phyloP scores from a whole-genome alignment of 2,888 invertebrate species.

The Cremastinae sp. region DNA sequence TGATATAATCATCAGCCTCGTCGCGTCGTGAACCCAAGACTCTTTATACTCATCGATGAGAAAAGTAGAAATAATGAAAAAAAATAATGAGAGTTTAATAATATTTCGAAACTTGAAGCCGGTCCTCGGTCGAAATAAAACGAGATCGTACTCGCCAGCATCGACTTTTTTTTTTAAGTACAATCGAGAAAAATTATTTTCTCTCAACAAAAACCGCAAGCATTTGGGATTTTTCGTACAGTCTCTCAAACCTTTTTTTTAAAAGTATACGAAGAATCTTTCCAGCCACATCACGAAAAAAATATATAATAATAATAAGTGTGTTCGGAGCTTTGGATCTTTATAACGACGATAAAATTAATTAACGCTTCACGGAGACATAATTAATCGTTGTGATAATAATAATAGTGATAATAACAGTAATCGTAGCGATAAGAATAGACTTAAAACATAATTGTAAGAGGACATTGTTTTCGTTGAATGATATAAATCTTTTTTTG shows the following conservation, averaged over 20 bases:
- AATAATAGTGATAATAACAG: slow-evolving; percentile 33
- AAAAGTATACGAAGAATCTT: slow-evolving; percentile 37
- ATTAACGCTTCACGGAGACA: slow-evolving; percentile 26
- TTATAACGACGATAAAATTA: slow-evolving; percentile 20
- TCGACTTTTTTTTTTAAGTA: slow-evolving; percentile 47
- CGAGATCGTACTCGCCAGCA: slow-evolving; percentile 1
- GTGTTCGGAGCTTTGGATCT: slow-evolving; percentile 4
- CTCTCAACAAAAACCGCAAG: slow-evolving; percentile 7
- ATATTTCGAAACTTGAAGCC: not conserved
- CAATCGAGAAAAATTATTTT: slow-evolving; percentile 26
- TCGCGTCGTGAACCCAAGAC: slow-evolving; percentile 27
- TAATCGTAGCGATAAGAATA: slow-evolving; percentile 18
- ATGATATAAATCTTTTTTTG: slow-evolving; percentile 21
- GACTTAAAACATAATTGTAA: slow-evolving; percentile 31
- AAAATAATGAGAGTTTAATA: slow-evolving; percentile 10
- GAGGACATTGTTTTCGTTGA: slow-evolving; percentile 34
- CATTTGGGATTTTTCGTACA: not conserved
- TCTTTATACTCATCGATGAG: slow-evolving; percentile 1
- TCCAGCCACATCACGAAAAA: not conserved
- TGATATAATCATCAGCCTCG: slow-evolving; percentile 17
- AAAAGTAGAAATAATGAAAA: slow-evolving; percentile 8
- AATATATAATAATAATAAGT: slow-evolving; percentile 19
- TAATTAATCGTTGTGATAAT: slow-evolving; percentile 7
- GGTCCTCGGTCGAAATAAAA: slow-evolving; percentile 21
- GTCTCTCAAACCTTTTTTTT: slow-evolving; percentile 5